phyloP scores from a whole-genome alignment of 2,888 invertebrate species.

The Trimorus sp. region DNA sequence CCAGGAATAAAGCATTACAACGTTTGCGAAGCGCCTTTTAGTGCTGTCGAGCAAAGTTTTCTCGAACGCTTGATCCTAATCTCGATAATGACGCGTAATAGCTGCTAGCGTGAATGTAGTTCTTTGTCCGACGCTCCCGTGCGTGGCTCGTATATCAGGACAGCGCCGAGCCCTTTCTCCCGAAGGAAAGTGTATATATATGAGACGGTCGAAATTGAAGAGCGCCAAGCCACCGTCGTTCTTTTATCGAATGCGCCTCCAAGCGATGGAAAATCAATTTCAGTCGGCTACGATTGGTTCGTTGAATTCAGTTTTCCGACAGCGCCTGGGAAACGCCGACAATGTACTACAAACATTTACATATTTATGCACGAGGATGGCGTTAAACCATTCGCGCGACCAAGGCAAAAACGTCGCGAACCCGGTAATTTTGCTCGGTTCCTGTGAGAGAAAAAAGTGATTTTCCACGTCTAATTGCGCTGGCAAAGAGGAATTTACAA shows the following conservation, averaged over 20 bases:
- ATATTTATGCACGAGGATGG: constrained; percentile 43
- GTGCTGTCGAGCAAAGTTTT: constrained; percentile 60
- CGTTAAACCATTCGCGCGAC: too few species aligned
- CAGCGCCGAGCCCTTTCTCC: constrained; percentile 74
- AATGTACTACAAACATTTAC: constrained; percentile 18
- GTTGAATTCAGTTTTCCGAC: constrained; percentile 18
- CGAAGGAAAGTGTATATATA: constrained; percentile 71
- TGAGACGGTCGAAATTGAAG: constrained; percentile 70
- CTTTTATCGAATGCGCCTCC: constrained; percentile 22
- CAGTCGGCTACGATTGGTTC: not conserved
- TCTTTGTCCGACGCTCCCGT: constrained; percentile 78
- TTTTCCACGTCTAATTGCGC: too few species aligned
- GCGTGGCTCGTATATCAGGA: constrained; percentile 74
- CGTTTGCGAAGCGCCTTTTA: constrained; percentile 61
- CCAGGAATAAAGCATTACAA: constrained; percentile 49
- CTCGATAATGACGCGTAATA: constrained; percentile 82
- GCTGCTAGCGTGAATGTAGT: constrained; percentile 80
- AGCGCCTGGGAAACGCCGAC: not conserved
- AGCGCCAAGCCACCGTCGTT: not conserved
- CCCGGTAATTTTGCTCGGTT: too few species aligned
- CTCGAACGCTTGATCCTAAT: constrained; percentile 79
- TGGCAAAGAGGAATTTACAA: not conserved
- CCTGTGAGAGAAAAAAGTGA: too few species aligned
- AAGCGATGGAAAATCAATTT: constrained; percentile 37
- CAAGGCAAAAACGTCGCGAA: too few species aligned